These are phyloP conservation scores for Mellilla xanthometata DNA, from an alignment of 2,888 invertebrate species.

Conservation along the genomic window DNA sequence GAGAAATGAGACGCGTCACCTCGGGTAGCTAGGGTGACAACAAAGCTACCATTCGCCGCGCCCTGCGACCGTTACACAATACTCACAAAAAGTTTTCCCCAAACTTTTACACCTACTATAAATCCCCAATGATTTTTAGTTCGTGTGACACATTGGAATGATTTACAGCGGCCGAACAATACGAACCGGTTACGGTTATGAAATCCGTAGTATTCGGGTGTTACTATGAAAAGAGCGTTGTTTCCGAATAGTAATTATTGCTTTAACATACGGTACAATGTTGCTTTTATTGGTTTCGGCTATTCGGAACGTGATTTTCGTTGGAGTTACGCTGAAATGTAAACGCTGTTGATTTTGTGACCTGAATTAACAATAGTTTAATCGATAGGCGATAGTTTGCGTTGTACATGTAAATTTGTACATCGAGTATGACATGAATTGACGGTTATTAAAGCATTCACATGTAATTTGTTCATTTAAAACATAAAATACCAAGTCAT, in stretches of 20 bases:
- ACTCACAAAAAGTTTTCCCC: slow-evolving; percentile 57
- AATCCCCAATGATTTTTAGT: slow-evolving; percentile 74
- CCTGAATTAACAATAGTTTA: slow-evolving; percentile 9
- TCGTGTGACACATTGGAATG: slow-evolving; percentile 70
- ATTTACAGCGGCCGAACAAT: slow-evolving; percentile 72
- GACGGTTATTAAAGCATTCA: too few relatives aligned
- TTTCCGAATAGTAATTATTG: slow-evolving; percentile 59
- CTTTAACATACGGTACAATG: slow-evolving; percentile 34
- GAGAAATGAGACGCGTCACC: slow-evolving; percentile 22
- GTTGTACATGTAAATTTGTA: too few relatives aligned
- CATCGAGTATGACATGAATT: too few relatives aligned
- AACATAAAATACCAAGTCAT: too few relatives aligned
- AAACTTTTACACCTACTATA: slow-evolving; percentile 58
- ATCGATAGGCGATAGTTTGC: background rate
- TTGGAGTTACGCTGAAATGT: slow-evolving; percentile 21
- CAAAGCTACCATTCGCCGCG: slow-evolving; percentile 39
- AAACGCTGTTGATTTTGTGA: slow-evolving; percentile 15
- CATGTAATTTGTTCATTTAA: too few relatives aligned
- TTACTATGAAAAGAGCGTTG: slow-evolving; percentile 56
- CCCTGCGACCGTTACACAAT: slow-evolving; percentile 51
- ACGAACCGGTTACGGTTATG: slow-evolving; percentile 67
- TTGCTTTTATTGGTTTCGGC: slow-evolving; percentile 41
- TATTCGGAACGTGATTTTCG: slow-evolving; percentile 39
- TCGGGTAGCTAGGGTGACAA: slow-evolving; percentile 43
- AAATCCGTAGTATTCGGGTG: slow-evolving; percentile 51